A percentile compares a stretch with the other conserved stretches of the same genome.
phyloP scores from a whole-genome alignment of 2,888 invertebrate genomes.

The Scaptomyza parva region DNA sequence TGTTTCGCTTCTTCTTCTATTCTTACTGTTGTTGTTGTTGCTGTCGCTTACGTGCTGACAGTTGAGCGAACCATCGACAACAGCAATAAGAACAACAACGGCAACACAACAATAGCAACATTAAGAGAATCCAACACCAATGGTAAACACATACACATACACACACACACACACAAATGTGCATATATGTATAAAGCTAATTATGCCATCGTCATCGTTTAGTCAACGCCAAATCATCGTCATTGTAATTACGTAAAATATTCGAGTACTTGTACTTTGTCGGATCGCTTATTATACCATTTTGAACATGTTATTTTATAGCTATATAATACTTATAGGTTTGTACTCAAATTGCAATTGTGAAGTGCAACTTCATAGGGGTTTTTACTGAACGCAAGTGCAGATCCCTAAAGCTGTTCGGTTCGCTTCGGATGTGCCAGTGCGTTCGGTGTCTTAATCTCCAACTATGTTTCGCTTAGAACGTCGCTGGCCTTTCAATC shows the following conservation, averaged over 20 bases:
- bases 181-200: constrained; percentile 61
- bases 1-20: constrained; percentile 34
- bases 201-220: constrained; percentile 63
- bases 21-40: constrained; percentile 10
- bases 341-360: too few species aligned
- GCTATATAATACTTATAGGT: too few species aligned
- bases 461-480: too few species aligned
- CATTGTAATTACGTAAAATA: constrained; percentile 72
- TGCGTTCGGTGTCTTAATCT: too few species aligned
- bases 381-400: too few species aligned
- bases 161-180: constrained; percentile 1
- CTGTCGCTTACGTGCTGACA: constrained; percentile 43
- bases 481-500: too few species aligned
- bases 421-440: too few species aligned
- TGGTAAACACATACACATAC: not conserved
- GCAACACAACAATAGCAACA: too few species aligned
- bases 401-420: too few species aligned
- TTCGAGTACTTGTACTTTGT: constrained; percentile 26
- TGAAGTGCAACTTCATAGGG: too few species aligned
- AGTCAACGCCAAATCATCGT: constrained; percentile 38
- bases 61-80: constrained; percentile 33
- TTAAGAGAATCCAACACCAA: constrained; percentile 14
- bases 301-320: not conserved
- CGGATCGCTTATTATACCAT: constrained; percentile 7
- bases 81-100: constrained; percentile 19